These are phyloP conservation scores for Glyptemys insculpta DNA, from an alignment of 2,797 vertebrate species.

Conservation along the genomic window DNA sequence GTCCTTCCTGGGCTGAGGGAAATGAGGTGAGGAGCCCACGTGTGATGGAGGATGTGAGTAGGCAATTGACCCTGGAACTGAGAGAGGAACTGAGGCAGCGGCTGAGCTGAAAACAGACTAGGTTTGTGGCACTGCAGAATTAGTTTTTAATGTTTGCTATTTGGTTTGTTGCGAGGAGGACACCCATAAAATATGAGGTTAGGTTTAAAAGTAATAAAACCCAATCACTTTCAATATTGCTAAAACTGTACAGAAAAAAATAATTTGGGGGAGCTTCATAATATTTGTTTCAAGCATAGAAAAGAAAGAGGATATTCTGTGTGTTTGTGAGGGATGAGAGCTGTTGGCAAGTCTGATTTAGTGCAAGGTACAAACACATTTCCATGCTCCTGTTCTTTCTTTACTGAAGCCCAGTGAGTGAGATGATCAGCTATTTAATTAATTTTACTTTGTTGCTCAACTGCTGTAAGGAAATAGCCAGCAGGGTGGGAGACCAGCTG, in stretches of 20 bases:
- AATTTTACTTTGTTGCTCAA: background rate
- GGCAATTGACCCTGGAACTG: background rate
- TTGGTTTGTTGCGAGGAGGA: background rate
- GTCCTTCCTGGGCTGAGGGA: background rate
- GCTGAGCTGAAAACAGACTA: background rate
- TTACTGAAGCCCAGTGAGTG: background rate
- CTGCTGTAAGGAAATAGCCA: background rate
- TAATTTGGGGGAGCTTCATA: background rate
- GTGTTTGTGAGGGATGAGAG: background rate
- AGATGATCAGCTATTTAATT: background rate
- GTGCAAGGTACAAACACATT: background rate
- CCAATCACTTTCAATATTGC: background rate
- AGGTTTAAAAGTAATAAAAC: background rate
- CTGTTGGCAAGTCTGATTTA: background rate
- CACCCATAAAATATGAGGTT: background rate
- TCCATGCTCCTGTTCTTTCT: background rate
- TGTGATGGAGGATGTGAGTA: background rate
- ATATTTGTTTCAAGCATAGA: background rate
- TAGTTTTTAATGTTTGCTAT: background rate
- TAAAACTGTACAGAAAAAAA: background rate
- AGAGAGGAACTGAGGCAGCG: background rate
- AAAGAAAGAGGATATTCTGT: accelerated
- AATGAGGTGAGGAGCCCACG: background rate
- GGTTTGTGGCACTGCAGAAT: background rate
- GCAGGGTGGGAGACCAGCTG: background rate